Conservation (phyloP, 2,797 vertebrate genomes). For the Gallinago solitaria region DNA sequence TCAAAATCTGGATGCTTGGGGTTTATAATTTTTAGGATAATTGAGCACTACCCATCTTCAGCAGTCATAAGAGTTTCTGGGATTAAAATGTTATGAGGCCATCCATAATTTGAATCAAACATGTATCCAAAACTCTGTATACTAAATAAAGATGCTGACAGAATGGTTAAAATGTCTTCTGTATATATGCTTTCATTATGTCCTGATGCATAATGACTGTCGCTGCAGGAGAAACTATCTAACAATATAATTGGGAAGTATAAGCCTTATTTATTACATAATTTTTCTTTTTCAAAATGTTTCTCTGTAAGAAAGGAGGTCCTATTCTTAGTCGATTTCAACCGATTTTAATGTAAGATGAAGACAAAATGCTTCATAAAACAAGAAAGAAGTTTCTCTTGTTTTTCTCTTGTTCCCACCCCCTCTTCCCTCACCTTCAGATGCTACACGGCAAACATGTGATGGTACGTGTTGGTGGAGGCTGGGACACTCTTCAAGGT, state of each 20-base stretch:
- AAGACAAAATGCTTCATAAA: neutral
- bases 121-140: neutral
- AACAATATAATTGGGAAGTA: neutral
- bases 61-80: neutral
- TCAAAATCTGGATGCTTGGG: neutral
- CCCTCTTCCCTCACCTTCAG: slow-evolving; percentile 68
- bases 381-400: neutral
- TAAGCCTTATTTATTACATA: neutral
- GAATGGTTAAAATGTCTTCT: neutral
- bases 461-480: slow-evolving; percentile 98
- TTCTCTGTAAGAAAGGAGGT: neutral
- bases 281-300: neutral
- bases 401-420: neutral
- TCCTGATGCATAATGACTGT: neutral
- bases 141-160: neutral
- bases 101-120: neutral
- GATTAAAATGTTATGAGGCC: neutral
- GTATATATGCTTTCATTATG: neutral
- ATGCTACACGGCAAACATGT: slow-evolving; percentile 99
- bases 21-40: neutral
- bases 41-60: neutral
- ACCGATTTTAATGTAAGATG: neutral
- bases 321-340: neutral
- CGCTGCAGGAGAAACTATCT: neutral
- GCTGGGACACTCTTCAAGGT: slow-evolving; percentile 97